phyloP scores from a whole-genome alignment of 92 coral and sea anemone species.

The Chrysogorgia sp. region DNA sequence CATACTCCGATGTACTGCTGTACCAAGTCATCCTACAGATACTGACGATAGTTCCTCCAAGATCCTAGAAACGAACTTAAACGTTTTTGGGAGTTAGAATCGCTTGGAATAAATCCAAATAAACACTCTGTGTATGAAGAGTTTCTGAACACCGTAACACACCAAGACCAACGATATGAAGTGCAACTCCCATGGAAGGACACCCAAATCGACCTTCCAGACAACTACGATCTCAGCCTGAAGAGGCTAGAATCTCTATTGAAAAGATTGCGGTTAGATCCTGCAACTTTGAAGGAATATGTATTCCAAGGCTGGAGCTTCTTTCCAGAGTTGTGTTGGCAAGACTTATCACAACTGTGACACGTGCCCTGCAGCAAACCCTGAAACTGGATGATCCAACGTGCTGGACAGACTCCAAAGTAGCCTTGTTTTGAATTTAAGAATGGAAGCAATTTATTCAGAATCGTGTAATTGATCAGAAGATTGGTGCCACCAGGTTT shows the following conservation, averaged over 20 bases:
- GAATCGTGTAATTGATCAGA: too few species aligned
- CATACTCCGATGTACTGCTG: conserved; percentile 1
- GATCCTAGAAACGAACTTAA: not conserved
- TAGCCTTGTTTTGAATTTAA: too few species aligned
- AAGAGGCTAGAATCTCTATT: not conserved
- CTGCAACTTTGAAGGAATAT: not conserved
- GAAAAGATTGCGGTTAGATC: not conserved
- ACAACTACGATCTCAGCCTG: not conserved
- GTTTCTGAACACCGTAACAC: not conserved
- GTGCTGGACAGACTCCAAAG: too few species aligned
- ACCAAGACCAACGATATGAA: not conserved
- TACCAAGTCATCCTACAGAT: too few species aligned
- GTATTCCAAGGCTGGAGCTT: not conserved
- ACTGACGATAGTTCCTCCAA: not conserved
- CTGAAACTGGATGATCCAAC: too few species aligned
- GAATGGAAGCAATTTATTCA: too few species aligned
- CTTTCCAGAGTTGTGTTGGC: not conserved
- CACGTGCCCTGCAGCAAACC: too few species aligned
- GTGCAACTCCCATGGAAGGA: conserved; percentile 5
- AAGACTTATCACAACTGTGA: too few species aligned
- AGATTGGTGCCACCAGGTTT: too few species aligned
- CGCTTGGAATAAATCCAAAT: not conserved
- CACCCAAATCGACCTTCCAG: not conserved
- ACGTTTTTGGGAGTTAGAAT: too few species aligned
- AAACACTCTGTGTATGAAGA: not conserved